Evolutionary conservation across 2,113 vertebrate genomes (phyloP).

Genomic region (Struthio camelus): DNA sequence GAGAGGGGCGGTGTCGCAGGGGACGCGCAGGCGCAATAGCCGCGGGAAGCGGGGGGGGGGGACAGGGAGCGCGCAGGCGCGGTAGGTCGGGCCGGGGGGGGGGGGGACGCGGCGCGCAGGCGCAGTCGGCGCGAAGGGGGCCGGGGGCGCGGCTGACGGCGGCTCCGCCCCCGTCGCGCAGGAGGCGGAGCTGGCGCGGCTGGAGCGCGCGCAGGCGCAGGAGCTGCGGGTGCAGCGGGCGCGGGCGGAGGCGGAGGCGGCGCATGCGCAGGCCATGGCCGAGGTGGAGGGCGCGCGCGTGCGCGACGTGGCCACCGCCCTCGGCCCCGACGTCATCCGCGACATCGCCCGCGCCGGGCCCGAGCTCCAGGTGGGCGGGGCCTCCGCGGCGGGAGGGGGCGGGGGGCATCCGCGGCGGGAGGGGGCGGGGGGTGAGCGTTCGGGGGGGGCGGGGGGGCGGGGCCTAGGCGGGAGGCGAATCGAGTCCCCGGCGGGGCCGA

Average conservation of each 20-base stretch:
- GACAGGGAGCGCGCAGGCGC: neutral
- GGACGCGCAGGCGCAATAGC: neutral
- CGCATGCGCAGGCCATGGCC: slow-evolving; percentile 76
- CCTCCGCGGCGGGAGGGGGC: no score
- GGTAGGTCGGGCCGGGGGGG: no score
- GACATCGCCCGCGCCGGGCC: slow-evolving; percentile 87
- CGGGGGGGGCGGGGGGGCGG: neutral
- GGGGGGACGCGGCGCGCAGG: neutral
- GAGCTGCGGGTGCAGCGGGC: slow-evolving; percentile 81
- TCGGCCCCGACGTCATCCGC: slow-evolving; percentile 80
- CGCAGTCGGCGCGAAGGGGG: no score
- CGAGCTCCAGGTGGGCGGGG: slow-evolving; percentile 82
- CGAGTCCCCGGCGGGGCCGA: no score
- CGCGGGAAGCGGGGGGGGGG: neutral
- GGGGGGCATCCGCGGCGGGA: slow-evolving; percentile 74
- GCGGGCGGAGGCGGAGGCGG: slow-evolving; percentile 79
- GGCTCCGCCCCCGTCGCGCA: neutral
- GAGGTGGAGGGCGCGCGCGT: slow-evolving; percentile 82
- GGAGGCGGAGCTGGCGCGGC: slow-evolving; percentile 83
- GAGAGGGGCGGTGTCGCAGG: neutral
- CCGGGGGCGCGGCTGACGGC: neutral
- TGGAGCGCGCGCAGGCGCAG: slow-evolving; percentile 80
- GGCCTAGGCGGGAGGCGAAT: no score
- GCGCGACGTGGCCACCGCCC: slow-evolving; percentile 72
- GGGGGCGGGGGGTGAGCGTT: no score